A percentile compares a stretch with the other conserved stretches of the same genome.
Conservation (phyloP, 2,797 vertebrate genomes). For the Chrysocyon brachyurus region DNA sequence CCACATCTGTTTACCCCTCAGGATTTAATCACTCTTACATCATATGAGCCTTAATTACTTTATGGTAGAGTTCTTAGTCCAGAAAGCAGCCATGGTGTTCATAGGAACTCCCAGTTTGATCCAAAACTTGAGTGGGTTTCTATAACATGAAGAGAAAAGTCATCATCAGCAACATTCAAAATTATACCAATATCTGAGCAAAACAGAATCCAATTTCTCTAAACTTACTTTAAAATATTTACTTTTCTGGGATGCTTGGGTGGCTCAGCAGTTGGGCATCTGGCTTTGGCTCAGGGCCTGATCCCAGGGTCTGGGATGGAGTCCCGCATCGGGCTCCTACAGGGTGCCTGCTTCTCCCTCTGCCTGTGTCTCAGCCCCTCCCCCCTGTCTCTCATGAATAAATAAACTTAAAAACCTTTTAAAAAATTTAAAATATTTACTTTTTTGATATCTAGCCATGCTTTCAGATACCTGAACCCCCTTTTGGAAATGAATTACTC, state of each 20-base stretch:
- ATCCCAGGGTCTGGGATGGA: too few species aligned
- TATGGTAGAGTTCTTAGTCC: background rate
- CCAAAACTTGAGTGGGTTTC: background rate
- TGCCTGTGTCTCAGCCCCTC: too few species aligned
- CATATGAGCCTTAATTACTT: background rate
- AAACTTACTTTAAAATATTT: conserved; percentile 13
- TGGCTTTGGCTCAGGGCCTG: too few species aligned
- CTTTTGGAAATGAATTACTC: background rate
- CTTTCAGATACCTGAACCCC: background rate
- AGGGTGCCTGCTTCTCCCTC: too few species aligned
- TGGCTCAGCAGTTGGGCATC: too few species aligned
- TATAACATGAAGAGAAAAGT: background rate
- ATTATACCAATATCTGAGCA: background rate
- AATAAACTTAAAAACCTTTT: too few species aligned
- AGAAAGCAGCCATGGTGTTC: background rate
- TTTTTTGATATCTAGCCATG: background rate
- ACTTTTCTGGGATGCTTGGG: background rate
- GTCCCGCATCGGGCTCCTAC: too few species aligned
- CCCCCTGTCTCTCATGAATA: too few species aligned
- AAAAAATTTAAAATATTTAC: too few species aligned
- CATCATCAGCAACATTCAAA: background rate
- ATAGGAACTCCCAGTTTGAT: background rate
- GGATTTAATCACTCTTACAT: background rate
- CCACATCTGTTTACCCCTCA: background rate
- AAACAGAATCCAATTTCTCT: background rate